phyloP scores from a whole-genome alignment of 1,140 invertebrate species.

The Onthophagus taurus region DNA sequence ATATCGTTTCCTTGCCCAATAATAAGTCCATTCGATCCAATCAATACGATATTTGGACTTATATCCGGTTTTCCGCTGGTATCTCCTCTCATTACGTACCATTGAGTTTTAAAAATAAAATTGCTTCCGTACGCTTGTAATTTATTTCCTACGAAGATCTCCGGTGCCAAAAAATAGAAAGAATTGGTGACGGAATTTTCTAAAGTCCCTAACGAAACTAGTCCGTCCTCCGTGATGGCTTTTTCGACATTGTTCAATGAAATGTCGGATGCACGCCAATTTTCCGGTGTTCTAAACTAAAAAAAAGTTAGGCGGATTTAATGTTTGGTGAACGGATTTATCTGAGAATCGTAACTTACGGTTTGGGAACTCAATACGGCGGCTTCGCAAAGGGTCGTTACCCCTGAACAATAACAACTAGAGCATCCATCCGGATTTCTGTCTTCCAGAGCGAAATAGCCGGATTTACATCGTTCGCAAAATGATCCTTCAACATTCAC shows the following conservation, averaged over 20 bases:
- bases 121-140: conserved; percentile 77
- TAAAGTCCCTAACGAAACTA: conserved; percentile 50
- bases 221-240: conserved; percentile 47
- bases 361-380: conserved; percentile 47
- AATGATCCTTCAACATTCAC: conserved; percentile 65
- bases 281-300: conserved; percentile 48
- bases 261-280: conserved; percentile 56
- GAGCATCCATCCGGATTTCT: conserved; percentile 75
- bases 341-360: conserved; percentile 34
- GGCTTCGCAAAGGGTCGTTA: conserved; percentile 60
- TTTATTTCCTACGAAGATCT: conserved; percentile 62
- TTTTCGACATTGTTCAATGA: conserved; percentile 41
- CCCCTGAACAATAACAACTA: conserved; percentile 86
- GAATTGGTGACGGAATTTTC: conserved; percentile 60
- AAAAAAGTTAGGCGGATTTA: conserved; percentile 14
- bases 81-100: conserved; percentile 80
- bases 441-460: conserved; percentile 70
- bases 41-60: conserved; percentile 77
- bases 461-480: conserved; percentile 74
- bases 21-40: conserved; percentile 60
- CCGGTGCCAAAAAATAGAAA: conserved; percentile 84
- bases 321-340: not conserved
- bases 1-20: conserved; percentile 62
- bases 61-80: conserved; percentile 75
- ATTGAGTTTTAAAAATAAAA: conserved; percentile 67